Evolutionary conservation across 2,888 invertebrate genomes (phyloP).

Genomic region (Drosophila borborema): DNA sequence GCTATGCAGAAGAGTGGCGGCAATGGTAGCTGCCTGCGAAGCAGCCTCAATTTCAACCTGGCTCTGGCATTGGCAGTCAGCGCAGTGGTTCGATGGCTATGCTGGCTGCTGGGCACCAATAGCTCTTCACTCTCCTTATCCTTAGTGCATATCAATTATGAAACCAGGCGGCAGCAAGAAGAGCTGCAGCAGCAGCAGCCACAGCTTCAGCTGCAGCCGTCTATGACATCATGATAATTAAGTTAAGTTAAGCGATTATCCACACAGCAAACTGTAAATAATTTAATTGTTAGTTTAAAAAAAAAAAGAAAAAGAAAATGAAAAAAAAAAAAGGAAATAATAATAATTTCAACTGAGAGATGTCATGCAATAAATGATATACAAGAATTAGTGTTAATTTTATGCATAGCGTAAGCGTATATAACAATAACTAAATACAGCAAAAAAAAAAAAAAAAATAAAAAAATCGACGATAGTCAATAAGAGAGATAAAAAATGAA

Average conservation of each 20-base stretch:
- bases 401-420: conserved; percentile 69
- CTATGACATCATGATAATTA: conserved; percentile 67
- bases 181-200: conserved; percentile 3
- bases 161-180: conserved; percentile 35
- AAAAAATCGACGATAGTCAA: conserved; percentile 25
- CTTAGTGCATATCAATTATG: conserved; percentile 74
- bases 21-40: conserved; percentile 37
- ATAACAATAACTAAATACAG: conserved; percentile 39
- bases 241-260: conserved; percentile 48
- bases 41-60: conserved; percentile 44
- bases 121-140: conserved; percentile 14
- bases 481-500: conserved; percentile 19
- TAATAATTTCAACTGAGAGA: conserved; percentile 28
- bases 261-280: conserved; percentile 52
- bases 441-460: neutral
- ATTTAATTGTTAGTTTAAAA: conserved; percentile 52
- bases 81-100: conserved; percentile 69
- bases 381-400: conserved; percentile 67
- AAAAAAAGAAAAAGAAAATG: neutral
- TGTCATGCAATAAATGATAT: conserved; percentile 42
- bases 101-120: conserved; percentile 35
- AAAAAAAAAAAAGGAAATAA: neutral
- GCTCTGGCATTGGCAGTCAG: conserved; percentile 62
- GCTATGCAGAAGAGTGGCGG: conserved; percentile 83
- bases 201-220: conserved; percentile 14